phyloP scores from a whole-genome alignment of 2,797 vertebrate species.

The Anomalospiza imberbis region DNA sequence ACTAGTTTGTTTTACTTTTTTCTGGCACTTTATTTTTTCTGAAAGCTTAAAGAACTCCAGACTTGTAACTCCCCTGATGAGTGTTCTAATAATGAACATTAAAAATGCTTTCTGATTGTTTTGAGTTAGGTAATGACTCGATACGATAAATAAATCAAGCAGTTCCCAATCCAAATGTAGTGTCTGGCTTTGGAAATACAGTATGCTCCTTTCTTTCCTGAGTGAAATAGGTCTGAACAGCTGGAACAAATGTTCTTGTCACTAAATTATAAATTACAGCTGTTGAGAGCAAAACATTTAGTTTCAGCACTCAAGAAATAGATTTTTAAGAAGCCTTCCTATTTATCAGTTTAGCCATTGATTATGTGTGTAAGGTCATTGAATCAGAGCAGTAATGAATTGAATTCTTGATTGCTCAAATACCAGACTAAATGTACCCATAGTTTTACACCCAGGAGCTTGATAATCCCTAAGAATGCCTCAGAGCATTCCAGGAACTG shows the following conservation, averaged over 20 bases:
- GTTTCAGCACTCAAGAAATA: conserved; percentile 60
- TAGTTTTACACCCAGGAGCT: conserved; percentile 23
- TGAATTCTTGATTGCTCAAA: conserved; percentile 24
- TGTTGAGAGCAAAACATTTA: conserved; percentile 66
- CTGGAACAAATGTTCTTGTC: conserved; percentile 61
- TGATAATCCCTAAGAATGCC: conserved; percentile 28
- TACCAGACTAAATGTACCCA: background rate
- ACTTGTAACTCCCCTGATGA: background rate
- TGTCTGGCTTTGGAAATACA: conserved; percentile 28
- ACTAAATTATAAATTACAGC: conserved; percentile 67
- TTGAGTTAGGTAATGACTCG: conserved; percentile 54
- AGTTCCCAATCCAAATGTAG: background rate
- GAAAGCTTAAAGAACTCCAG: conserved; percentile 27
- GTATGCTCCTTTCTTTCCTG: background rate
- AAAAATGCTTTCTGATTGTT: conserved; percentile 57
- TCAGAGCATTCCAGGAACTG: conserved; percentile 12
- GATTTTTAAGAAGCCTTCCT: conserved; percentile 66
- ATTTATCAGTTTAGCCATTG: conserved; percentile 73
- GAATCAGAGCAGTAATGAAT: conserved; percentile 58
- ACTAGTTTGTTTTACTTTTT: conserved; percentile 28
- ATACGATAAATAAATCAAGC: conserved; percentile 54
- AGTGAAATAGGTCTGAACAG: conserved; percentile 40
- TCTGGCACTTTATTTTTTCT: background rate
- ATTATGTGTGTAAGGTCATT: conserved; percentile 66
- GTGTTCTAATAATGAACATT: conserved; percentile 63